Conservation (phyloP, 37 sponge, comb jelly and placozoan species). For the Aplysina aerophoba region DNA sequence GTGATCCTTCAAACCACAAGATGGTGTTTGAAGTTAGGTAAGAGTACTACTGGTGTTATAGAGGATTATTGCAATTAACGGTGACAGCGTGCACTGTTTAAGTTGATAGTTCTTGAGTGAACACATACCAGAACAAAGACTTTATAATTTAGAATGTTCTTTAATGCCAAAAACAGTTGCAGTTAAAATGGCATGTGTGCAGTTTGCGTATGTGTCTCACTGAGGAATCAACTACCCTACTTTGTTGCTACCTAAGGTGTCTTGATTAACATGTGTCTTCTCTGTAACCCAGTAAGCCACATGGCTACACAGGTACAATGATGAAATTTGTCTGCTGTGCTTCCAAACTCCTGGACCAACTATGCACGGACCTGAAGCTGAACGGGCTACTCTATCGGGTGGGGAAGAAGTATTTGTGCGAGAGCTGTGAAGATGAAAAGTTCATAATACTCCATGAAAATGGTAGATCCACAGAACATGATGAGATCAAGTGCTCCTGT, state of each 20-base stretch:
- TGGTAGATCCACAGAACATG: too few species aligned
- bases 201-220: too few species aligned
- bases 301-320: neutral
- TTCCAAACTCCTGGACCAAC: neutral
- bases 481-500: neutral
- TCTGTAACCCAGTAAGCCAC: conserved; percentile 4
- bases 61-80: too few species aligned
- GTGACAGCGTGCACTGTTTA: neutral
- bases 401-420: neutral
- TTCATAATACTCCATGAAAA: neutral
- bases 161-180: too few species aligned
- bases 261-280: too few species aligned
- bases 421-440: neutral
- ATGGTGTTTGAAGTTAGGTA: conserved; percentile 3
- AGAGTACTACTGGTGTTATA: too few species aligned
- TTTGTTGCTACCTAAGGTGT: too few species aligned
- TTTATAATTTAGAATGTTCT: too few species aligned
- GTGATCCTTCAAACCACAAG: neutral
- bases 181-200: too few species aligned
- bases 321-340: neutral
- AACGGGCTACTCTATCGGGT: neutral
- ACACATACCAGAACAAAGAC: too few species aligned
- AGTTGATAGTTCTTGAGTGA: neutral
- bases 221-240: too few species aligned
- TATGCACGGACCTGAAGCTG: neutral